Evolutionary conservation across 2,113 vertebrate genomes (phyloP).

Genomic region (Vombatus ursinus): DNA sequence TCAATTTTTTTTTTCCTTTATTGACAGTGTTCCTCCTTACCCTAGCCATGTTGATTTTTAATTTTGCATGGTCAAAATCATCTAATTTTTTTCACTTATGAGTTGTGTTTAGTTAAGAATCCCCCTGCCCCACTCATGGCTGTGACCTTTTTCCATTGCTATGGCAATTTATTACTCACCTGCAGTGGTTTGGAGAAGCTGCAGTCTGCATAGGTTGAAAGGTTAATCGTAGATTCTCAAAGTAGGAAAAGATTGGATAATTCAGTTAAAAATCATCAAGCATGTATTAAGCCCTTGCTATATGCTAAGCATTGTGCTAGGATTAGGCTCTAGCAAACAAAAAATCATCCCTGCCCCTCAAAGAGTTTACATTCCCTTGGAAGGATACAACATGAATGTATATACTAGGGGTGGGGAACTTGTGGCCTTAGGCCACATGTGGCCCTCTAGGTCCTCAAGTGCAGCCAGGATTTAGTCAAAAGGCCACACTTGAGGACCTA

Average conservation of each 20-base stretch:
- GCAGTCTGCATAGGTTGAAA: background rate
- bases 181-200: background rate
- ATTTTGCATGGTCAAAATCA: background rate
- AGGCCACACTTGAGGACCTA: too few species aligned
- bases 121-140: too few species aligned
- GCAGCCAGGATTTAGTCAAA: too few species aligned
- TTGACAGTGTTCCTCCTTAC: background rate
- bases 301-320: background rate
- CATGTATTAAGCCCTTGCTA: background rate
- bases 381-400: too few species aligned
- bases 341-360: too few species aligned
- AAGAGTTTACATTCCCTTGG: too few species aligned
- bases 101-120: background rate
- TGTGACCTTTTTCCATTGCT: background rate
- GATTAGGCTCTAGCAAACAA: too few species aligned
- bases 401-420: too few species aligned
- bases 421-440: too few species aligned
- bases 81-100: background rate
- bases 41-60: background rate
- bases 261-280: background rate
- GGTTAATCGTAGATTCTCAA: background rate
- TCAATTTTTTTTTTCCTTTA: background rate
- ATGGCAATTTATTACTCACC: background rate
- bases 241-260: background rate
- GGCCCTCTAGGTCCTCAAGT: too few species aligned